phyloP scores from a whole-genome alignment of 1,140 invertebrate genomes.

The Palaemon carinicauda region DNA sequence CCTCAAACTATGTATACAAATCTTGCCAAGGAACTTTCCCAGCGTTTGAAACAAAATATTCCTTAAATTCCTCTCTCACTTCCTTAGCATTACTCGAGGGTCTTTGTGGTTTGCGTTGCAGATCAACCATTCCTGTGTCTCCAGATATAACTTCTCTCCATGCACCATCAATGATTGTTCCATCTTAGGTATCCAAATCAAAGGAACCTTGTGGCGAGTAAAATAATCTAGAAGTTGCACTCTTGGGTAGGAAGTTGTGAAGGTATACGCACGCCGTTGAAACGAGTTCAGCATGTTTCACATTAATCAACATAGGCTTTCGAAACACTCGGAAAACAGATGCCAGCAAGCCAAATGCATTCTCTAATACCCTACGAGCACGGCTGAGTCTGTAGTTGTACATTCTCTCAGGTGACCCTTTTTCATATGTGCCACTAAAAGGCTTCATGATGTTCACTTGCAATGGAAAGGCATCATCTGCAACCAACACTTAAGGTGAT shows the following conservation, averaged over 20 bases:
- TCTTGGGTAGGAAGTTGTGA: constrained; percentile 22
- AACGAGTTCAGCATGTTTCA: constrained; percentile 1
- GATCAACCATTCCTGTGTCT: too few relatives aligned
- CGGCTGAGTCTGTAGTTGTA: constrained; percentile 28
- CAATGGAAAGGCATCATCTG: constrained; percentile 22
- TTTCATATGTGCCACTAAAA: constrained; percentile 3
- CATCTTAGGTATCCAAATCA: too few relatives aligned
- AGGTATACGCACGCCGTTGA: constrained; percentile 9
- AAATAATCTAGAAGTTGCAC: neutral
- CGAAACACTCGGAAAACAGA: constrained; percentile 30
- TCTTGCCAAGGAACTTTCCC: constrained; percentile 40
- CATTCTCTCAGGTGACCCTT: constrained; percentile 15
- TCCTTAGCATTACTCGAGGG: too few relatives aligned
- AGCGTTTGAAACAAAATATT: constrained; percentile 41
- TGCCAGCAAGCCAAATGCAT: constrained; percentile 14
- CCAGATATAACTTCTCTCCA: too few relatives aligned
- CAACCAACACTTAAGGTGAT: constrained; percentile 19
- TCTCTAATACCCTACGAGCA: constrained; percentile 20
- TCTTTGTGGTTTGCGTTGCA: too few relatives aligned
- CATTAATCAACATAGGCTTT: constrained; percentile 12
- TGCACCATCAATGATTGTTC: too few relatives aligned
- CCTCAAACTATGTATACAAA: constrained; percentile 36
- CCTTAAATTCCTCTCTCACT: constrained; percentile 43
- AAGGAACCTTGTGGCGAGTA: too few relatives aligned
- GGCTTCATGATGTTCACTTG: constrained; percentile 12